Evolutionary conservation across 1,140 invertebrate genomes (phyloP), one percentile per base, ranked within the genome.

Genomic region (Ylistrum balloti): DNA sequence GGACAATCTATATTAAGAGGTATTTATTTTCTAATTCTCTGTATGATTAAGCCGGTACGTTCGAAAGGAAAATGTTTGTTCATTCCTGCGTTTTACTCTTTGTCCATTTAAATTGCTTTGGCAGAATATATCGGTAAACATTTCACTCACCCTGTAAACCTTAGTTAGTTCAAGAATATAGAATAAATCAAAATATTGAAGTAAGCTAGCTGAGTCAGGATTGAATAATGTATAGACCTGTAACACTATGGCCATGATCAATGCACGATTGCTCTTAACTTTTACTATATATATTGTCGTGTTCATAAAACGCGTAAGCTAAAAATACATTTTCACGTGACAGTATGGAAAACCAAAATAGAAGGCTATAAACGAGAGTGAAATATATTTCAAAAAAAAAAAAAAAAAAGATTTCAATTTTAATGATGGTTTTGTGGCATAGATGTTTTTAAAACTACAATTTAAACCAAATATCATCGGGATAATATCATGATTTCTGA

Each of bases 101-200:
- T 74, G 56, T 74, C 9, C 56, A 74, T 74, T 74, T 74, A 74
- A 74, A 74, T 74, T 74, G 56, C 56, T n/a, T 74, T 74, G 56
- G 56, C 56, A 74, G 22, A 74, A n/a, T 74, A 74, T 28, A 74
- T 74, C 56, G 56, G 56, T 74, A 74, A 74, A 74, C 28, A 74
- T 74, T 74, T n/a, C 56, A 28, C 22, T 28, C n/a, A 28, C 22
- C 56, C n/a, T 17, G n/a, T 0, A 28, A 74, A 0, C 17, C 56
- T 5, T 74, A n/a, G 56, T 3, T 3, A 74, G 7, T 17, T 74
- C 56, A 28, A n/a, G 22, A 74, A 74, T 28, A 28, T 74, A 74
- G 0, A n/a, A 74, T 74, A 74, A 74, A 74, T 74, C 56, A 74
- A 74, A 74, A 74, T 74, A 74, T 74, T 74, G 56, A 74, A 74